phyloP scores from a whole-genome alignment of 2,113 vertebrate species.

The Bolborhynchus lineola region DNA sequence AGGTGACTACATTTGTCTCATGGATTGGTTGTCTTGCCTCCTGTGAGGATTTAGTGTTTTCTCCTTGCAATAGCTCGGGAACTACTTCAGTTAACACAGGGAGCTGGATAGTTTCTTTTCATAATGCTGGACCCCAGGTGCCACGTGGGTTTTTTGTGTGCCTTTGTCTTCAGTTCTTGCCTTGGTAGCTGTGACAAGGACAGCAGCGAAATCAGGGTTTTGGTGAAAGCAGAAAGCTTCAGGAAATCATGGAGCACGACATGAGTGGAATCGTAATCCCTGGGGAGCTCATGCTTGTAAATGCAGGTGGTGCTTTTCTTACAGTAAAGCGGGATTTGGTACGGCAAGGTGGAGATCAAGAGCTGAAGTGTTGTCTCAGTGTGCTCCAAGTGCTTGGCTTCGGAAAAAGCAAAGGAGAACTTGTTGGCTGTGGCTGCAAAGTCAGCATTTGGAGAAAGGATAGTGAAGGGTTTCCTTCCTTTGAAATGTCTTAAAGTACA shows the following conservation, averaged over 20 bases:
- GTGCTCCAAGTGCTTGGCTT: background rate
- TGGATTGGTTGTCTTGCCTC: background rate
- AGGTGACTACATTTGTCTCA: background rate
- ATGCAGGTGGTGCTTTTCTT: background rate
- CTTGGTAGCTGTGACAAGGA: background rate
- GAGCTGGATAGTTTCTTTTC: background rate
- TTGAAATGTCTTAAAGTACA: background rate
- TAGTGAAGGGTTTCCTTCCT: background rate
- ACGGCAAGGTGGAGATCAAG: background rate
- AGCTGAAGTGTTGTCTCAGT: background rate
- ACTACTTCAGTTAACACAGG: background rate
- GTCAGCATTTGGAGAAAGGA: constrained; percentile 25
- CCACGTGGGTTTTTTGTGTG: background rate
- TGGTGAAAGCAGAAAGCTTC: background rate
- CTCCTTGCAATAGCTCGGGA: background rate
- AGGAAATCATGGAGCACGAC: background rate
- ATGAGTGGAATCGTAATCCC: background rate
- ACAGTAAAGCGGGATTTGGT: background rate
- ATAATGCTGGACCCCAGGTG: background rate
- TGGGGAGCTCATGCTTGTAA: background rate
- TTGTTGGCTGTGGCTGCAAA: background rate
- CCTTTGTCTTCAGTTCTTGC: background rate
- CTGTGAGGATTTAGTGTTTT: background rate
- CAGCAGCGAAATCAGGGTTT: background rate
- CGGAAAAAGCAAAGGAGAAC: background rate